These are phyloP conservation scores for Drosophila kohkoa DNA, from an alignment of 1,140 invertebrate genomes.

Conservation along the genomic window DNA sequence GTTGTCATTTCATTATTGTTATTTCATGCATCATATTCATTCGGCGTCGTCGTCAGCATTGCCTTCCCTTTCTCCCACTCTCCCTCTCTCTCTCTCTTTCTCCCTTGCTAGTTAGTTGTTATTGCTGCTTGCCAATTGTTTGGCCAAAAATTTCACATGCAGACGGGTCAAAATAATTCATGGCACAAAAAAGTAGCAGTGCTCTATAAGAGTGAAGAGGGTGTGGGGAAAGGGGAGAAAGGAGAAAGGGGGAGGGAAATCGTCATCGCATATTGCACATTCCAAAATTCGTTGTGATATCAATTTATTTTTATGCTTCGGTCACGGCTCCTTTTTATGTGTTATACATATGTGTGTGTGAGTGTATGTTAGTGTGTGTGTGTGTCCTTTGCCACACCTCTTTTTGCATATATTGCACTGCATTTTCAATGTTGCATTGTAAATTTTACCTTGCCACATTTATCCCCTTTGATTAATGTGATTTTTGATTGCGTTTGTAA, in stretches of 20 bases:
- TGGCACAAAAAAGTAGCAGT: conserved; percentile 55
- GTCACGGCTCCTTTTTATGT: conserved; percentile 35
- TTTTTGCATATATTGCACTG: not conserved
- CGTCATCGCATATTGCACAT: conserved; percentile 58
- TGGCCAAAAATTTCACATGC: conserved; percentile 72
- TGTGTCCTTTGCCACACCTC: not conserved
- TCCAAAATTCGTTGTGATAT: conserved; percentile 70
- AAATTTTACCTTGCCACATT: conserved; percentile 38
- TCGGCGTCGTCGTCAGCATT: conserved; percentile 29
- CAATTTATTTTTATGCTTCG: conserved; percentile 77
- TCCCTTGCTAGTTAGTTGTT: conserved; percentile 33
- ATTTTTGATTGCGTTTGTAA: conserved; percentile 61
- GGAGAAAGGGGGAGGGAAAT: not conserved
- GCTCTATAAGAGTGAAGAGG: conserved; percentile 39
- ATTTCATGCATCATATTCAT: conserved; percentile 81
- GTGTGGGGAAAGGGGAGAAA: not conserved
- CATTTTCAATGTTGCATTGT: conserved; percentile 15
- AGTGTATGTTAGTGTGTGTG: too few relatives aligned
- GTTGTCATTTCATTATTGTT: conserved; percentile 83
- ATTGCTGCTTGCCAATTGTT: conserved; percentile 65
- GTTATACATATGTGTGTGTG: too few relatives aligned
- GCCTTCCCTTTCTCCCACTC: not conserved
- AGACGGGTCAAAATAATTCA: conserved; percentile 72
- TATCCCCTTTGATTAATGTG: conserved; percentile 51
- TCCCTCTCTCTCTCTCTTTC: conserved; percentile 11